phyloP scores from a whole-genome alignment of 2,797 vertebrate genomes.

The Enteromius viviparus region DNA sequence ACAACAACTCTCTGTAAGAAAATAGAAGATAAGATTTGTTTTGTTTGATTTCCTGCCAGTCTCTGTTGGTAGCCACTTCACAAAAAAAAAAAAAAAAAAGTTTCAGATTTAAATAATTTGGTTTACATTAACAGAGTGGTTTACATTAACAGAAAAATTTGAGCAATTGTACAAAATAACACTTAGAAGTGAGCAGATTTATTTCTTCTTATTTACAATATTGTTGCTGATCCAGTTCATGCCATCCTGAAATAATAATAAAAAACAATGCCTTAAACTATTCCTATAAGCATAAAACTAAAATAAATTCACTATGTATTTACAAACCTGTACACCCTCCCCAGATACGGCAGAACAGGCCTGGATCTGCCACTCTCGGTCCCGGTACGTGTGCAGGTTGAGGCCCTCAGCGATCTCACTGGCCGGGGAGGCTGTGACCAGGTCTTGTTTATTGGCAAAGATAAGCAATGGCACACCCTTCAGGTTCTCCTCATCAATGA shows the following conservation, averaged over 20 bases:
- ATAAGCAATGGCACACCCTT: slow-evolving; percentile 84
- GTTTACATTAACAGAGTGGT: no score
- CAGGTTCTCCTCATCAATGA: slow-evolving; percentile 84
- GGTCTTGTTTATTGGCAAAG: slow-evolving; percentile 91
- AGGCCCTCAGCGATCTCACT: slow-evolving; percentile 87
- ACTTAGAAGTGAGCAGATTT: slow-evolving; percentile 40
- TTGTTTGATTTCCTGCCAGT: slow-evolving; percentile 21
- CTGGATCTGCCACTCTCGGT: slow-evolving; percentile 91
- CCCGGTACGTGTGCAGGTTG: slow-evolving; percentile 86
- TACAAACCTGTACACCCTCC: slow-evolving; percentile 87
- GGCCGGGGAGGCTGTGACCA: slow-evolving; percentile 83
- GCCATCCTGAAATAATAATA: slow-evolving; percentile 73
- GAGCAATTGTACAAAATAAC: slow-evolving; percentile 39
- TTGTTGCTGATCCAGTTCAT: slow-evolving; percentile 89
- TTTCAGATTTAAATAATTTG: slow-evolving; percentile 4
- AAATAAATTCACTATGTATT: neutral
- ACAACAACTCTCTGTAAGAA: slow-evolving; percentile 14
- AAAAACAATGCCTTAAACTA: neutral
- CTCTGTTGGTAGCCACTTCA: slow-evolving; percentile 7
- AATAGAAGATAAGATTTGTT: slow-evolving; percentile 28
- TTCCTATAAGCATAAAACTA: neutral
- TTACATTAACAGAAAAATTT: neutral
- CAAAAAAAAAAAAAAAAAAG: slow-evolving; percentile 15
- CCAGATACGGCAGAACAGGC: slow-evolving; percentile 88
- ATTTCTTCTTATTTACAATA: slow-evolving; percentile 82